Evolutionary conservation across 2,888 invertebrate species (phyloP).

Genomic region (Epinotia demarniana): DNA sequence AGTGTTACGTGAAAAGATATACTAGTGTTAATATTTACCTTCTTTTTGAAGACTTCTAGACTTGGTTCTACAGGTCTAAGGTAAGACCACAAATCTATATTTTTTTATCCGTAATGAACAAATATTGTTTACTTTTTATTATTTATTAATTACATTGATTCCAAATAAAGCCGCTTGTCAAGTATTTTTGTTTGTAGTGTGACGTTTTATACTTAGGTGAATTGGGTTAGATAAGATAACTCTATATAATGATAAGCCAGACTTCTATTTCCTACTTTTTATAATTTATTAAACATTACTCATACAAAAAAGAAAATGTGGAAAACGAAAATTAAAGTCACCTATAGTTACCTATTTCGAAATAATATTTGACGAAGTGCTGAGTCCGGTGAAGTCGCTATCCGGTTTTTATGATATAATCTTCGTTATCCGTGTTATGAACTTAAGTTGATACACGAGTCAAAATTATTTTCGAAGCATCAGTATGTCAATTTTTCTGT

Average conservation of each 20-base stretch:
- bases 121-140: background rate
- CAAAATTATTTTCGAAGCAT: background rate
- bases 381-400: background rate
- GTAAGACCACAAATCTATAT: background rate
- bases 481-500: background rate
- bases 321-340: background rate
- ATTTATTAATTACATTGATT: background rate
- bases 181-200: slow-evolving; percentile 18
- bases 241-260: slow-evolving; percentile 7
- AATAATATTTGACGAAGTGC: background rate
- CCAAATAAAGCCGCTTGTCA: background rate
- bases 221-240: slow-evolving; percentile 57
- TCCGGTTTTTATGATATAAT: background rate
- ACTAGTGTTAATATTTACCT: slow-evolving; percentile 7
- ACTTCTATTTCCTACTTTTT: slow-evolving; percentile 19
- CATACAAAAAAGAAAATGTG: background rate
- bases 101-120: background rate
- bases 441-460: background rate
- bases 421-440: background rate
- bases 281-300: background rate
- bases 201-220: slow-evolving; percentile 53
- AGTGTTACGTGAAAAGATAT: slow-evolving; percentile 26
- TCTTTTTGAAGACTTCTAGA: background rate
- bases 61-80: slow-evolving; percentile 2
- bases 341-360: background rate